Evolutionary conservation across 2,797 vertebrate species (phyloP), one percentile per base, ranked within the genome.

Genomic region (Spinibarbus caldwelli): DNA sequence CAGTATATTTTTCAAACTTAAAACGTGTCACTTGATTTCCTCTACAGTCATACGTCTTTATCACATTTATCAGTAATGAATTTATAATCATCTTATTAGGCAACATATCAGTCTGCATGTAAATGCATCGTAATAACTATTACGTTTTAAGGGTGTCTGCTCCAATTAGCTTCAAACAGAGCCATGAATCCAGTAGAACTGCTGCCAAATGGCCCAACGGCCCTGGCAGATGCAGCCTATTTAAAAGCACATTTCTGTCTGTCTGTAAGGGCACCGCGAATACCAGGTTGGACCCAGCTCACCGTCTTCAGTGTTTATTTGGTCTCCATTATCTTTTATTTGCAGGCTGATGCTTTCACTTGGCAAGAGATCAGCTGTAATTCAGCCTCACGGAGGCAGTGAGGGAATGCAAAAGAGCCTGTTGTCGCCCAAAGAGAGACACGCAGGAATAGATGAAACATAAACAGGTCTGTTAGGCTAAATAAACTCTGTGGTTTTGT

Each of bases 261-360:
- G 76, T 84, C 77, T 87, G 77, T 89, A 82, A 77, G 57, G 79
- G 76, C 80, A 76, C 78, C 89, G 90, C 86, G 88, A 89, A 90
- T 90, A 89, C 87, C 73, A 84, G 83, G 90, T 90, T 92, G 90
- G 90, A 93, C 90, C 80, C 80, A 78, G 91, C 90, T 91, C 91
- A 76, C 87, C 86, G 86, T 90, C 88, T 92, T 92, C 89, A 76
- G 49, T 92, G 91, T 94, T 94, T 93, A 93, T 93, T 94, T 91
- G 91, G 92, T 92, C 88, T 91, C 93, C 91, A 94, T 95, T 94
- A 95, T 94, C 91, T 94, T 94, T 94, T 93, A 94, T 95, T 94
- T 93, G 92, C 91, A 91, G 92, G 88, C 90, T 91, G 92, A 94
- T 93, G 91, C 90, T 81, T 90, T 92, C 89, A 91, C 91, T 91